A percentile compares a stretch with the other conserved stretches of the same genome.
phyloP scores from a whole-genome alignment of 1,140 invertebrate genomes.

The Penaeus chinensis region DNA sequence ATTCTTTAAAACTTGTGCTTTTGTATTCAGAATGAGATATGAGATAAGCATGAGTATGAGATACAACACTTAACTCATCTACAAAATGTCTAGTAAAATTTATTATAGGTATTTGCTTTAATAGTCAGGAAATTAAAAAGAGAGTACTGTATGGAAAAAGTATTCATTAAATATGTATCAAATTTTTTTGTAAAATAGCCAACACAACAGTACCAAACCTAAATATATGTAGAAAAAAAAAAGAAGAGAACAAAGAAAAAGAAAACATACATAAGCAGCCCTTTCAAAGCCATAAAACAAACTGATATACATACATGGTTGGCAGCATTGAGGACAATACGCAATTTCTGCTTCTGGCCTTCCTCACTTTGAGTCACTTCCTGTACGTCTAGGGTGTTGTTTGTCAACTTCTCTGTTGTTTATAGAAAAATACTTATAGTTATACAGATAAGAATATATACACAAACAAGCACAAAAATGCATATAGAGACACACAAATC shows the following conservation, averaged over 20 bases:
- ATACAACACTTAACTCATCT: constrained; percentile 31
- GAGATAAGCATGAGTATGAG: not conserved
- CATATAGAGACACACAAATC: no score
- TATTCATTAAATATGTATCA: no score
- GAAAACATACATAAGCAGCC: not conserved
- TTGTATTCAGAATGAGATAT: not conserved
- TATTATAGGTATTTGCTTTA: no score
- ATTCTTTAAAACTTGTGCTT: no score
- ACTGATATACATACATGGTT: constrained; percentile 75
- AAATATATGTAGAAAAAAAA: no score
- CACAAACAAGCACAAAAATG: no score
- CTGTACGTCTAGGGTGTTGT: constrained; percentile 92
- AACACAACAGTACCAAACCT: no score
- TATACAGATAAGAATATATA: not conserved
- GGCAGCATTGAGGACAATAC: constrained; percentile 86
- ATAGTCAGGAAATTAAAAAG: no score
- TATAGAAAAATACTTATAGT: constrained; percentile 62
- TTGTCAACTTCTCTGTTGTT: constrained; percentile 86
- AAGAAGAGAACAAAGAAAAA: not conserved
- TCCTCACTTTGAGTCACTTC: constrained; percentile 99
- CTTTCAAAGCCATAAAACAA: constrained; percentile 25
- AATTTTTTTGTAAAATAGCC: no score
- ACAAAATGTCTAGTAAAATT: not conserved
- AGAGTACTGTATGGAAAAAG: no score
- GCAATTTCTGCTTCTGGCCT: constrained; percentile 94